Percentiles rank a stretch among this genome's conserved stretches.
Evolutionary conservation across 2,113 vertebrate genomes (phyloP).

Genomic region (Nothoprocta perdicaria): DNA sequence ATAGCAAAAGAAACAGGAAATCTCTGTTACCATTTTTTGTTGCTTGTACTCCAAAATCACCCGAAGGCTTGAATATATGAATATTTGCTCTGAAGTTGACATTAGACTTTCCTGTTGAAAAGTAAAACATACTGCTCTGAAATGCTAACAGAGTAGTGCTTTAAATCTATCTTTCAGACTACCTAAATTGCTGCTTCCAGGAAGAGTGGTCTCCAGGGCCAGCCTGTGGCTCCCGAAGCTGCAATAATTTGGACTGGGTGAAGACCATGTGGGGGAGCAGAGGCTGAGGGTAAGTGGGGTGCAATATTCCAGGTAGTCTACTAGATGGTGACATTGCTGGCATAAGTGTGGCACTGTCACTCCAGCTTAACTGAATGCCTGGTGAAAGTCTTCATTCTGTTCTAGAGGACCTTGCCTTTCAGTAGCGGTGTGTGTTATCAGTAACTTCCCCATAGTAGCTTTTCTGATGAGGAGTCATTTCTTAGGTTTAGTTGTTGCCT

Average conservation of each 20-base stretch:
- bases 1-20: neutral
- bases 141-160: neutral
- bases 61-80: constrained; percentile 49
- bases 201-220: neutral
- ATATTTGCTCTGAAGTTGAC: constrained; percentile 49
- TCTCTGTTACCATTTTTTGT: constrained; percentile 12
- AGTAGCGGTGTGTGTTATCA: neutral
- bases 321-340: neutral
- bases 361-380: rapidly evolving
- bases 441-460: neutral
- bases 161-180: neutral
- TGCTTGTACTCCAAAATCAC: constrained; percentile 38
- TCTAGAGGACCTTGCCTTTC: neutral
- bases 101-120: constrained; percentile 35
- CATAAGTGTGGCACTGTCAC: neutral
- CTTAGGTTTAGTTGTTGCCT: neutral
- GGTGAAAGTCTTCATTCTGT: neutral
- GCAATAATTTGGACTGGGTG: neutral
- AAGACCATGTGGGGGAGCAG: neutral
- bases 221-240: neutral
- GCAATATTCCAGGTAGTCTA: neutral
- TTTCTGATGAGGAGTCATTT: neutral
- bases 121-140: neutral
- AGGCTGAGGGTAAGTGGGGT: neutral
- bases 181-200: neutral